phyloP scores from a whole-genome alignment of 2,888 invertebrate species.

The Tinea pellionella region DNA sequence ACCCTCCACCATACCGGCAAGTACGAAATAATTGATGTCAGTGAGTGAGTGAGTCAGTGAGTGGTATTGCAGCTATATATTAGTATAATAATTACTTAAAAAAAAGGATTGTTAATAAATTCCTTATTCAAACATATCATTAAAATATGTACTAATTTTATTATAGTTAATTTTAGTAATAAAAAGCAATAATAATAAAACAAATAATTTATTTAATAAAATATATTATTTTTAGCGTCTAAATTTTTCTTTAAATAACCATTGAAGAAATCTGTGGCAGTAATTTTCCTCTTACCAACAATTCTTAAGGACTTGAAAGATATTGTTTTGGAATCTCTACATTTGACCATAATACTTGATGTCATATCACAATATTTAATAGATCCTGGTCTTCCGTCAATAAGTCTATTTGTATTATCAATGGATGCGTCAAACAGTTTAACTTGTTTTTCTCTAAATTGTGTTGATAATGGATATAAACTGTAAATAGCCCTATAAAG shows the following conservation, averaged over 20 bases:
- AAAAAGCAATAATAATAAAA: background rate
- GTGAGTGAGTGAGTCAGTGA: too few relatives aligned
- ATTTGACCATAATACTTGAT: slow-evolving; percentile 73
- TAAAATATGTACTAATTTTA: background rate
- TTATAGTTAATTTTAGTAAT: background rate
- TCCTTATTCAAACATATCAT: background rate
- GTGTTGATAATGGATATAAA: slow-evolving; percentile 71
- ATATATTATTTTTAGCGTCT: slow-evolving; percentile 22
- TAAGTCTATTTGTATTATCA: slow-evolving; percentile 22
- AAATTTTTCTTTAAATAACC: slow-evolving; percentile 79
- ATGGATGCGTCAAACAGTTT: slow-evolving; percentile 73
- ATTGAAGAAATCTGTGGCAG: slow-evolving; percentile 85
- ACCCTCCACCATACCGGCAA: too few relatives aligned
- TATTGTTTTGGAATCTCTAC: slow-evolving; percentile 74
- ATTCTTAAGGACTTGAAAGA: slow-evolving; percentile 74
- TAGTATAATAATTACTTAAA: too few relatives aligned
- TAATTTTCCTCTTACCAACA: slow-evolving; percentile 77
- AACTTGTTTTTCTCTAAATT: slow-evolving; percentile 69
- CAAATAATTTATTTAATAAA: slow-evolving; percentile 2
- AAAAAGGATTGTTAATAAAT: too few relatives aligned
- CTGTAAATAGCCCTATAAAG: slow-evolving; percentile 77
- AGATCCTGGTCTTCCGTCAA: slow-evolving; percentile 59
- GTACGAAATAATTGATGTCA: too few relatives aligned
- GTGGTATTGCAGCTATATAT: too few relatives aligned
- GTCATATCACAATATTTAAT: slow-evolving; percentile 69